Base-by-base conservation (phyloP, 37 sponge, comb jelly and placozoan species). In the Ephydatia muelleri region DNA sequence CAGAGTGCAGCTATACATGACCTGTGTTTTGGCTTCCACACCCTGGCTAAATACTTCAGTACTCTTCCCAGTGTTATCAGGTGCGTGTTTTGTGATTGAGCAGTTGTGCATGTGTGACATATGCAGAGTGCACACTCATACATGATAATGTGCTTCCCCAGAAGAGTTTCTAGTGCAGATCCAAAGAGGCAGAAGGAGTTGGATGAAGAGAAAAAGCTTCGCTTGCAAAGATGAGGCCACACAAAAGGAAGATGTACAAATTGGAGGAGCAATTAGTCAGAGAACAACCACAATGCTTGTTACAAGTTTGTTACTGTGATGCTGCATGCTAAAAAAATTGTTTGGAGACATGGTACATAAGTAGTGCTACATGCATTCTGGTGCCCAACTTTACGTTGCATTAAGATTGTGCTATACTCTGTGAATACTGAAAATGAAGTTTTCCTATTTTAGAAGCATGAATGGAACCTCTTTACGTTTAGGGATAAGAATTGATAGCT, bases 41-140 rank as follows among this genome's bases (percentile, higher is more conserved):
- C 81, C 13, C 78, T 92, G 49, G 89, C 92, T 26, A 74, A 71
- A 47, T 73, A 82, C 38, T 92, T 92, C 80, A 70, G 79, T 23
- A 82, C 82, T 31, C 73, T 68, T 22, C 68, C 69, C 29, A 12
- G 19, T n/a, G 57, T 65, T 11, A 81, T 92, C 49, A 85, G 89
- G 92, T 87, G 32, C 65, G 79, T 3, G 14, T 25, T 38, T 37
- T 65, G 79, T 38, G n/a, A 9, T 3, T 79, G n/a, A n/a, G n/a
- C n/a, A n/a, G 32, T 49, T 67, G 26, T 29, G 31, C 11, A 27
- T 27, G 23, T 26, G 26, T 82, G 47, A 28, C 78, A 77, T 31
- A 23, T 3, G 9, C 27, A 12, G 27, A 4, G 12, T 69, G 13
- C 70, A 30, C 12, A 34, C 38, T 11, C 38, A 36, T 31, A 48